These are phyloP conservation scores for Heliconius aoede DNA, from an alignment of 2,888 invertebrate species.

Conservation along the genomic window DNA sequence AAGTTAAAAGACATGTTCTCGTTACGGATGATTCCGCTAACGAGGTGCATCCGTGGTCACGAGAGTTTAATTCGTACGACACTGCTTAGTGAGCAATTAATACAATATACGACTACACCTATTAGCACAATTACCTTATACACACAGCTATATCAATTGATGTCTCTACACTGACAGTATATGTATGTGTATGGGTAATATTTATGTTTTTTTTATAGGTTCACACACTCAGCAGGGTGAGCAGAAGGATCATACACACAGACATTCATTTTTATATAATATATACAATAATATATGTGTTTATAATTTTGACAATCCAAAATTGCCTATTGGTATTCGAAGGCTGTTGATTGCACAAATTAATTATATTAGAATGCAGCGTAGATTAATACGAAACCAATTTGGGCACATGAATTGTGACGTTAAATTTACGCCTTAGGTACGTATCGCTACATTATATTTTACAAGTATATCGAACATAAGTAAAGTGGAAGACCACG, in stretches of 20 bases:
- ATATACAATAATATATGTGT: too few relatives aligned
- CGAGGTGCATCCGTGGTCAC: slow-evolving; percentile 54
- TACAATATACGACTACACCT: slow-evolving; percentile 29
- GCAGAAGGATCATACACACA: too few relatives aligned
- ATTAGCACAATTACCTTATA: slow-evolving; percentile 16
- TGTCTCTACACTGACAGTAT: background rate
- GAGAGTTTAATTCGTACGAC: slow-evolving; percentile 41
- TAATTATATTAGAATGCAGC: background rate
- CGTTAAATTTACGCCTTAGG: background rate
- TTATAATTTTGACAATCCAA: too few relatives aligned
- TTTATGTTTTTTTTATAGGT: too few relatives aligned
- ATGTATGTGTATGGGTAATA: too few relatives aligned
- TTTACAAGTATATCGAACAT: background rate
- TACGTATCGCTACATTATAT: background rate
- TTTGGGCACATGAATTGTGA: background rate
- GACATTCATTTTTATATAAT: too few relatives aligned
- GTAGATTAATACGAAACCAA: background rate
- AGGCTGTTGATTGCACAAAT: background rate
- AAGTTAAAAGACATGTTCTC: slow-evolving; percentile 12
- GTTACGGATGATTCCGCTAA: slow-evolving; percentile 45
- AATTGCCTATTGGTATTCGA: background rate
- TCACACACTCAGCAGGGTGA: too few relatives aligned
- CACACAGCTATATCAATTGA: background rate
- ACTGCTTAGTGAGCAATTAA: slow-evolving; percentile 34
- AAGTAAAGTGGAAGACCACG: too few relatives aligned